Conservation (phyloP, 2,888 invertebrate genomes). For the Lithodes maja region DNA sequence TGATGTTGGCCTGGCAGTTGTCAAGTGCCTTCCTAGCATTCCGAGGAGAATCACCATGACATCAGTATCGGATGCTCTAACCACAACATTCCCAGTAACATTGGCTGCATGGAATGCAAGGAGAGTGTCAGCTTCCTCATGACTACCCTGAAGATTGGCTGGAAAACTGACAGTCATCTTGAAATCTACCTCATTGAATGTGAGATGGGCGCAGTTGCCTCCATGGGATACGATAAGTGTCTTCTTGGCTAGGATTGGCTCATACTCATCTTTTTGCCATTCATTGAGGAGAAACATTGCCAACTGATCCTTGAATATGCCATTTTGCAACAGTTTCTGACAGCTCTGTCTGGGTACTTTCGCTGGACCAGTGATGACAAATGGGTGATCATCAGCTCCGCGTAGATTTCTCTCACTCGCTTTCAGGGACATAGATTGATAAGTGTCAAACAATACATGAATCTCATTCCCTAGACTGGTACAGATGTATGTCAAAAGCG, state of each 20-base stretch:
- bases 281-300: no score
- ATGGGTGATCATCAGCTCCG: no score
- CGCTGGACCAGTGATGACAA: no score
- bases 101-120: slow-evolving; percentile 1
- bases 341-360: no score
- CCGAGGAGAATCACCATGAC: slow-evolving; percentile 10
- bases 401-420: no score
- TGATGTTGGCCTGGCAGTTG: background rate
- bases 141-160: background rate
- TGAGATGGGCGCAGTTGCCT: background rate
- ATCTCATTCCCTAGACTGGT: no score
- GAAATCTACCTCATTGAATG: background rate
- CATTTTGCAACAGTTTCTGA: no score
- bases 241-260: background rate
- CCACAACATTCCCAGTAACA: background rate
- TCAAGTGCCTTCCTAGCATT: slow-evolving; percentile 24
- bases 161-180: background rate
- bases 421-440: no score
- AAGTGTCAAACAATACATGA: no score
- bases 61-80: slow-evolving; percentile 29
- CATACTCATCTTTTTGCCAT: no score
- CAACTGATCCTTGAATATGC: no score
- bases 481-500: no score
- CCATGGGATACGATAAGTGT: background rate
- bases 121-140: slow-evolving; percentile 22